Evolutionary conservation across 2,113 vertebrate species (phyloP).

Genomic region (Sprattus sprattus): DNA sequence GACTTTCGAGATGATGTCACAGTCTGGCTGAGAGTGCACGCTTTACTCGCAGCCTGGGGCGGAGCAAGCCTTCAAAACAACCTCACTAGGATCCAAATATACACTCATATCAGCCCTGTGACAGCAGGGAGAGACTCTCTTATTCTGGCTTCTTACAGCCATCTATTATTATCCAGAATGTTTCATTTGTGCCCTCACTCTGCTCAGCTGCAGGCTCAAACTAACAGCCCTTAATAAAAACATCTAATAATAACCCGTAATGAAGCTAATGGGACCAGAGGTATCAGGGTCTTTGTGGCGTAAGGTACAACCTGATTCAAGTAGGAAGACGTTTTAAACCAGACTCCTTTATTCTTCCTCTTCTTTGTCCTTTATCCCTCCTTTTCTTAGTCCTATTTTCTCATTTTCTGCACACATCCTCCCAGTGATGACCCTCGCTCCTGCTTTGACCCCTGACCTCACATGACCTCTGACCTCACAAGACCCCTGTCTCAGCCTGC

Average conservation of each 20-base stretch:
- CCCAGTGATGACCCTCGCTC: too few relatives aligned
- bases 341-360: neutral
- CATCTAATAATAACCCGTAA: neutral
- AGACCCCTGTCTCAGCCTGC: neutral
- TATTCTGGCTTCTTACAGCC: neutral
- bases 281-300: neutral
- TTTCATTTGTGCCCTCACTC: neutral
- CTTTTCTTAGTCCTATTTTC: neutral
- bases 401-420: neutral
- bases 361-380: neutral
- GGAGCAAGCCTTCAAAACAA: neutral
- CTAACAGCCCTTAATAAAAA: neutral
- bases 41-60: neutral
- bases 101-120: neutral
- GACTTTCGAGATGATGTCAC: constrained; percentile 6
- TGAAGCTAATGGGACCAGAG: neutral
- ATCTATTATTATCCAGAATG: neutral
- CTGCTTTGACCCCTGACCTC: neutral
- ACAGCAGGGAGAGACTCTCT: neutral
- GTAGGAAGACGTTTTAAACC: neutral
- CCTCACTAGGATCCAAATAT: neutral
- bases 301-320: neutral
- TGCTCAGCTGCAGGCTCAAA: neutral
- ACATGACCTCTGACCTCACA: neutral
- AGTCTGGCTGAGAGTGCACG: neutral